Conservation (phyloP, 2,113 vertebrate genomes). For the Shinisaurus crocodilurus region DNA sequence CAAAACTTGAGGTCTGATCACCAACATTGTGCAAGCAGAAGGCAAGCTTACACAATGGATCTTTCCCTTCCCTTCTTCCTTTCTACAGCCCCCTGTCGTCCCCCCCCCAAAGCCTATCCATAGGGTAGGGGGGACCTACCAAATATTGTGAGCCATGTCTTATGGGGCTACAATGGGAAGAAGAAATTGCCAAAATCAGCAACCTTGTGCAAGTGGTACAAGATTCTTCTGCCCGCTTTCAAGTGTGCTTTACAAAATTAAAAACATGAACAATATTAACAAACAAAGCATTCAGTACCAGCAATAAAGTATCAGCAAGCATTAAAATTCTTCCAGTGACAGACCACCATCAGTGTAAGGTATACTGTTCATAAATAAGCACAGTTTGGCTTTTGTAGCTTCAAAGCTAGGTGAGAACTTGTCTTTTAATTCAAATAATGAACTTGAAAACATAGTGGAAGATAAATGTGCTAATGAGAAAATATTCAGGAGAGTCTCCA, state of each 20-base stretch:
- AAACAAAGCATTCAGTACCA: not conserved
- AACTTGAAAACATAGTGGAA: conserved; percentile 32
- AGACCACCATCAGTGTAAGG: not conserved
- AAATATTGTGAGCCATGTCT: not conserved
- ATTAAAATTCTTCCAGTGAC: not conserved
- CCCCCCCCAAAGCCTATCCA: not conserved
- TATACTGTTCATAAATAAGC: not conserved
- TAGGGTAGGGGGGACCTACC: not conserved
- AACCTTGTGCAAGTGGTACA: not conserved
- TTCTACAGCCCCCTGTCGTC: not conserved
- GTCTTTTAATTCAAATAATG: conserved; percentile 11
- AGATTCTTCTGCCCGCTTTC: not conserved
- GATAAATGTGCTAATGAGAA: conserved; percentile 47
- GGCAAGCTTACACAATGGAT: not conserved
- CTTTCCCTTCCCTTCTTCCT: conserved; percentile 7
- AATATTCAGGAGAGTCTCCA: conserved; percentile 47
- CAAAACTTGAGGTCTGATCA: not conserved
- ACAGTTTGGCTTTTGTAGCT: not conserved
- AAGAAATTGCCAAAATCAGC: no score
- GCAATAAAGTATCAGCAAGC: not conserved
- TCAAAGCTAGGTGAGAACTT: conserved; percentile 39
- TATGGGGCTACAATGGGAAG: not conserved
- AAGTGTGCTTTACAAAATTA: not conserved
- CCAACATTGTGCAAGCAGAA: not conserved
- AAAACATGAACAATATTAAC: not conserved